Evolutionary conservation across 2,113 vertebrate genomes (phyloP), one percentile per base, ranked within the genome.

Genomic region (Albula goreensis): DNA sequence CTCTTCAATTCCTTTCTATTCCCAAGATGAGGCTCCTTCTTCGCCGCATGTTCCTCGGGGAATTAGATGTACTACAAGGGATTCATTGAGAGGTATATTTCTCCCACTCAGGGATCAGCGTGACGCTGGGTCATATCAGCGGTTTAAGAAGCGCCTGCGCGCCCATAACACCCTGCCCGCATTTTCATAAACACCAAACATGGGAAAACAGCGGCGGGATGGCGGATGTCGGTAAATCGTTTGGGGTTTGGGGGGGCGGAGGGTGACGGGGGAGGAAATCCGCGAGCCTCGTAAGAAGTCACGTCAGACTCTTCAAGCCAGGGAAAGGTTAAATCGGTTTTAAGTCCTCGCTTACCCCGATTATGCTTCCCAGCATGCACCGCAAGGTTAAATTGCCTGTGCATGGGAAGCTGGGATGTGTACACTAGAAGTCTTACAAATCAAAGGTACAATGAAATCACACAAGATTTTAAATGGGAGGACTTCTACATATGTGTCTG

Each of bases 11-110:
- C 93, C 89, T 93, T 95, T 95, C 92, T 95, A 93, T 94, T 94
- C 91, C 92, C 90, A 91, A 93, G 91, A 94, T 92, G 93, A 94
- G 93, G 94, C 90, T 41, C 92, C 88, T 92, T 93, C 88, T 92
- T 41, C 92, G 87, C 91, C 92, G 91, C 90, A 81, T 90, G 41
- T 96, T 96, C 95, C 91, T 93, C 90, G 82, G 93, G 95, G 96
- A 95, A 95, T 93, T 94, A 94, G 95, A 93, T 95, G 92, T 91
- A 92, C 95, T 95, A 96, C 94, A 95, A 92, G 91, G 94, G 95
- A 97, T 96, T 96, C 95, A 94, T 93, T 90, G 92, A 96, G 95
- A 96, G 93, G 94, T 96, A 94, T 89, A 91, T 91, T 95, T 91
- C 92, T 92, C 91, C 94, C 94, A 94, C 94, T 92, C 91, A 92